Percentiles rank a stretch among this genome's conserved stretches.
These are phyloP conservation scores for Balaenoptera acutorostrata DNA, from an alignment of 2,113 vertebrate genomes.

Conservation along the genomic window DNA sequence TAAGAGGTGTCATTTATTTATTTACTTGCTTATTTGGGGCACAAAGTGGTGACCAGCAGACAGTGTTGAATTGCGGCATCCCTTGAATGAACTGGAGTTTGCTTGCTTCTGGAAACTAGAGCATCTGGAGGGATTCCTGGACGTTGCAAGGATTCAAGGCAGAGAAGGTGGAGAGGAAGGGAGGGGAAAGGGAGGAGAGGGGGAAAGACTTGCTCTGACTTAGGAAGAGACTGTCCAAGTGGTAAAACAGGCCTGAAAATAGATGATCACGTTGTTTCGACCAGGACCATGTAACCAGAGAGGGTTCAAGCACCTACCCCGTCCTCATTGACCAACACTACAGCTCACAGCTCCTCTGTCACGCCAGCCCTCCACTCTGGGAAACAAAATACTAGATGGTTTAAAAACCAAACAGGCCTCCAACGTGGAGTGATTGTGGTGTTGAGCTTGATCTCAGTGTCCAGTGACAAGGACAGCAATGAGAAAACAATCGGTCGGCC, in stretches of 20 bases:
- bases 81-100: neutral
- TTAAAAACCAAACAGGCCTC: neutral
- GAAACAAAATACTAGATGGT: neutral
- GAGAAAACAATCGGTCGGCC: neutral
- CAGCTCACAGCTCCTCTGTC: neutral
- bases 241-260: neutral
- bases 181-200: accelerated
- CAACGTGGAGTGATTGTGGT: accelerated
- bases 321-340: accelerated
- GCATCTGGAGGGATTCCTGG: neutral
- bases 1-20: neutral
- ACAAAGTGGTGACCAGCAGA: too few species aligned
- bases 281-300: neutral
- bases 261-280: accelerated
- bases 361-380: neutral
- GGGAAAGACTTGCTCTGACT: neutral
- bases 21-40: neutral
- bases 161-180: neutral
- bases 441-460: accelerated
- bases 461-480: accelerated
- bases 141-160: neutral
- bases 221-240: neutral
- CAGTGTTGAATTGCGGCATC: accelerated
- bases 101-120: neutral
- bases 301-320: neutral